Conservation (phyloP, 2,888 invertebrate species). For the Tenthredo amoena region DNA sequence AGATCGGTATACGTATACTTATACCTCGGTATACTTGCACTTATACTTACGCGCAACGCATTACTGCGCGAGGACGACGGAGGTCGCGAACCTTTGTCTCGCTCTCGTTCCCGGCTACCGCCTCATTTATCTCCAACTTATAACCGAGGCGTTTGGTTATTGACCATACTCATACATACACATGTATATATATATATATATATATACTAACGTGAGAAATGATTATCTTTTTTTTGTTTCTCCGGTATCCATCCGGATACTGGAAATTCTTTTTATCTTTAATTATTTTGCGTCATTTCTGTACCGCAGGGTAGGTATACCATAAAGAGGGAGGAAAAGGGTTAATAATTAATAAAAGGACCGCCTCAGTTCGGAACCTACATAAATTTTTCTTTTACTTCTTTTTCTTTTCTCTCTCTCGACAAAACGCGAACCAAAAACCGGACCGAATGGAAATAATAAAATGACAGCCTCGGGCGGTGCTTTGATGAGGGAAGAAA, state of each 20-base stretch:
- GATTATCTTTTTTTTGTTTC: neutral
- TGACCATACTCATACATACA: neutral
- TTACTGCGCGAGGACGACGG: conserved; percentile 37
- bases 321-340: neutral
- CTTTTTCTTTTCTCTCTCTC: neutral
- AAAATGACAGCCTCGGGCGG: neutral
- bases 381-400: neutral
- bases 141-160: conserved; percentile 27
- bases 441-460: conserved; percentile 1
- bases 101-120: conserved; percentile 53
- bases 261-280: neutral
- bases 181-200: no score
- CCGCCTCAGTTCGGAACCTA: neutral
- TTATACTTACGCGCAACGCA: neutral
- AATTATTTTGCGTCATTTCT: neutral
- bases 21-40: conserved; percentile 31
- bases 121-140: conserved; percentile 52
- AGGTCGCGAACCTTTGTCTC: conserved; percentile 46
- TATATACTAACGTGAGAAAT: neutral
- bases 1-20: conserved; percentile 30
- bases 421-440: neutral
- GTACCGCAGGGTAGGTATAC: neutral
- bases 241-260: neutral
- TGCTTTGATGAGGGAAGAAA: neutral
- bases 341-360: conserved; percentile 5